phyloP scores from a whole-genome alignment of 2,797 vertebrate genomes.

The Leucoraja ocellata region DNA sequence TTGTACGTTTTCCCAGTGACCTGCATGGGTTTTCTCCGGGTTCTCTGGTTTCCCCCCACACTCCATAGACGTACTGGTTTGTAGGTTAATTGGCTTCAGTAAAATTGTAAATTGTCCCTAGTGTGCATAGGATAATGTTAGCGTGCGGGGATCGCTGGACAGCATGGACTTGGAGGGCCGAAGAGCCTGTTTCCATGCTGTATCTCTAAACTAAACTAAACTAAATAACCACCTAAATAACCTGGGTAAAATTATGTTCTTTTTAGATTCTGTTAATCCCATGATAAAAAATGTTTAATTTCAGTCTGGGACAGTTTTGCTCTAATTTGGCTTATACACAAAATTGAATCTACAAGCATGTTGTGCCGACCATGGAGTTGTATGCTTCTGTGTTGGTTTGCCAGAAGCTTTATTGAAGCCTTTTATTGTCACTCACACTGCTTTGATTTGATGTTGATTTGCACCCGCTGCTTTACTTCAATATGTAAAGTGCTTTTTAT shows the following conservation, averaged over 20 bases:
- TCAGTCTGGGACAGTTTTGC: neutral
- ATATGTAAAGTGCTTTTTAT: constrained; percentile 29
- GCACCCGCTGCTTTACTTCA: constrained; percentile 47
- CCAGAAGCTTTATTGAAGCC: constrained; percentile 48
- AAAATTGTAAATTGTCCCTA: no score
- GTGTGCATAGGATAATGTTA: no score
- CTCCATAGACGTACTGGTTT: no score
- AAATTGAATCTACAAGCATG: constrained; percentile 36
- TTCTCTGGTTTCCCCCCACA: no score
- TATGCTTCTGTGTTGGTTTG: constrained; percentile 48
- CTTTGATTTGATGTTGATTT: constrained; percentile 55
- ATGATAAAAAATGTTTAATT: neutral
- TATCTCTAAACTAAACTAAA: no score
- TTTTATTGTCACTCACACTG: constrained; percentile 49
- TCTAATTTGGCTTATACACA: neutral
- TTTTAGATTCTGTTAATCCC: neutral
- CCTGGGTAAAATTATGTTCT: neutral
- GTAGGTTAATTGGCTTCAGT: no score
- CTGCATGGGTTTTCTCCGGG: no score
- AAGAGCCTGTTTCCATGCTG: no score
- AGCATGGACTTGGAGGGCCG: no score
- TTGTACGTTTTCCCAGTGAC: no score
- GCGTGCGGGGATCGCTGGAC: no score
- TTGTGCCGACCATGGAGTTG: constrained; percentile 47
- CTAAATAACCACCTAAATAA: no score